Base-by-base conservation (phyloP, 1,140 invertebrate genomes). In the Manduca sexta region DNA sequence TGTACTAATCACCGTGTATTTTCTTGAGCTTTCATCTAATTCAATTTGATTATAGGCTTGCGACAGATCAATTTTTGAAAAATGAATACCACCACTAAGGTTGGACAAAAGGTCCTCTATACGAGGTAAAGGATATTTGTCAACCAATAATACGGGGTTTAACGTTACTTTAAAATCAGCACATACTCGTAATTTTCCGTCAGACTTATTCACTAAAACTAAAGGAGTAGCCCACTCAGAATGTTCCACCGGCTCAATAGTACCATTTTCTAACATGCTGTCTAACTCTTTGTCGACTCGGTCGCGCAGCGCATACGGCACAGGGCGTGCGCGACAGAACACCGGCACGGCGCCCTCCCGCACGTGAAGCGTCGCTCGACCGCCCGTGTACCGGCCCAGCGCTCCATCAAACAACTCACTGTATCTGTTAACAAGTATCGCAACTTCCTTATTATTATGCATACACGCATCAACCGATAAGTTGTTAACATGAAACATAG, bases 21-120 rank as follows among this genome's bases (percentile, higher is more conserved):
- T 7, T 7, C 21, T 21, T 3, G 21, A 21, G 21, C 21, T n/a
- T n/a, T 67, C 65, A 35, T 72, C 67, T n/a, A 83, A 15, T 29
- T 52, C 51, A 21, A 83, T 41, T 58, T 85, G 80, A 13, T 67
- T 63, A 51, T 84, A 86, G 0, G 76, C 77, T 29, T 74, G 63
- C 1, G 57, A 69, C 15, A 86, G 54, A 58, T 85, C 78, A 1
- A 73, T 47, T 65, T 81, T 85, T 33, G 50, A 48, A 57, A 74
- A 84, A 18, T 47, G 44, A 26, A 57, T 11, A 7, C 64, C 69
- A 1, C 69, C 72, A 3, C 58, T 16, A 8, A 86, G 52, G 13
- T 45, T 38, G 3, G 51, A 45, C 44, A 80, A 64, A 39, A 83
- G 46, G 39, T 83, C 72, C 3, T 79, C 69, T 4, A 74, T 52